These are phyloP conservation scores for Lordiphosa clarofinis DNA, from an alignment of 1,140 invertebrate species.

Conservation along the genomic window DNA sequence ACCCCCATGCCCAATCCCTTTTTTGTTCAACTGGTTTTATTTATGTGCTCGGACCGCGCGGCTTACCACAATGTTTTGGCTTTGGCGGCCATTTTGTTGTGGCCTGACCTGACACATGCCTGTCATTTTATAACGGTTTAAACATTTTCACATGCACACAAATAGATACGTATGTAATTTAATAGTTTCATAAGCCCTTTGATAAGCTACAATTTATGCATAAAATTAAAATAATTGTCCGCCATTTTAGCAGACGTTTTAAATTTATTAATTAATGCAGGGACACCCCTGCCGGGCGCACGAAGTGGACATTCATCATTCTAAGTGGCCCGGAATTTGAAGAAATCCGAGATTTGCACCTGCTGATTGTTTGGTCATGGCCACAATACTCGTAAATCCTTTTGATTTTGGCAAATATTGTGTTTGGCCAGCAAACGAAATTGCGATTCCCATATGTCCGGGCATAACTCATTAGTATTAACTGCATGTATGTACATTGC, in stretches of 20 bases:
- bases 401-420: constrained; percentile 45
- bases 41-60: constrained; percentile 37
- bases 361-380: constrained; percentile 22
- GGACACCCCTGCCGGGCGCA: neutral
- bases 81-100: constrained; percentile 67
- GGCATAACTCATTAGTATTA: constrained; percentile 75
- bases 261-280: constrained; percentile 34
- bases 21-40: constrained; percentile 29
- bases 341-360: constrained; percentile 30
- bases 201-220: constrained; percentile 15
- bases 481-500: constrained; percentile 39
- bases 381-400: constrained; percentile 39
- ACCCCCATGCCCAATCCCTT: constrained; percentile 3
- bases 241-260: constrained; percentile 30
- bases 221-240: constrained; percentile 3
- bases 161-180: constrained; percentile 24
- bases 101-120: constrained; percentile 59
- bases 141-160: constrained; percentile 20
- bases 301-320: constrained; percentile 4
- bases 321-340: constrained; percentile 6
- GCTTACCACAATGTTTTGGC: constrained; percentile 68
- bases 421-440: constrained; percentile 29
- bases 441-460: constrained; percentile 45
- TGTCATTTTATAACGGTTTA: constrained; percentile 49
- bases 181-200: constrained; percentile 37